Evolutionary conservation across 2,888 invertebrate species (phyloP), one percentile per base, ranked within the genome.

Genomic region (Acrocyrtus sp.): DNA sequence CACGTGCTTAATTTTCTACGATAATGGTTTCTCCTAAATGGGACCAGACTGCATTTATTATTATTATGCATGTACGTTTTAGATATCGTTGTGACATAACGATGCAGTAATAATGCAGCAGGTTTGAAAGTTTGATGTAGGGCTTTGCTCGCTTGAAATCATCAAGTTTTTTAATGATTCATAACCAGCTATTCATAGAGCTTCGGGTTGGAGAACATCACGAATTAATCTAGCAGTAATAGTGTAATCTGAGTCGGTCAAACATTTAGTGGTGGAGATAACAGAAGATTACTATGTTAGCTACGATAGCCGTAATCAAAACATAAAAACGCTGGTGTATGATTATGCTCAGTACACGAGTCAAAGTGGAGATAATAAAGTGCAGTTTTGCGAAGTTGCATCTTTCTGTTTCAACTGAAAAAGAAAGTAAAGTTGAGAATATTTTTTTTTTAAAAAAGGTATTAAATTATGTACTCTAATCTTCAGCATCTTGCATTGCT

Each of bases 221-320:
- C 34, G 5, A 34, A 34, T 34, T 34, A 34, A 34, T 34, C 47
- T n/a, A 39, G 39, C 39, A 39, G 8, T 10, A 29, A 26, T 5
- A 6, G 17, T n/a, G 15, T 60, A 27, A 60, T 60, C 60, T 48
- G 60, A 61, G 15, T 61, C 61, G 61, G 50, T 61, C 61, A 29
- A 61, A 34, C 34, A 34, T 34, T 34, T 12, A 8, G 6, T 8
- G 34, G 6, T 34, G 12, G 34, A 34, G 5, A 34, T n/a, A 34
- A 34, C 12, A 34, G 34, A 5, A 34, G 5, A 34, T 5, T 34
- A n/a, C n/a, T n/a, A n/a, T n/a, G n/a, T n/a, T n/a, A n/a, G n/a
- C 12, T 34, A 34, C 12, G 34, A 8, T 34, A 34, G 12, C 5
- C 12, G 34, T 34, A 34, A 34, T 34, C 34, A 34, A 34, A 34